Base-by-base conservation (phyloP, 1,140 invertebrate genomes). In the Drosophila nigrodunni region DNA sequence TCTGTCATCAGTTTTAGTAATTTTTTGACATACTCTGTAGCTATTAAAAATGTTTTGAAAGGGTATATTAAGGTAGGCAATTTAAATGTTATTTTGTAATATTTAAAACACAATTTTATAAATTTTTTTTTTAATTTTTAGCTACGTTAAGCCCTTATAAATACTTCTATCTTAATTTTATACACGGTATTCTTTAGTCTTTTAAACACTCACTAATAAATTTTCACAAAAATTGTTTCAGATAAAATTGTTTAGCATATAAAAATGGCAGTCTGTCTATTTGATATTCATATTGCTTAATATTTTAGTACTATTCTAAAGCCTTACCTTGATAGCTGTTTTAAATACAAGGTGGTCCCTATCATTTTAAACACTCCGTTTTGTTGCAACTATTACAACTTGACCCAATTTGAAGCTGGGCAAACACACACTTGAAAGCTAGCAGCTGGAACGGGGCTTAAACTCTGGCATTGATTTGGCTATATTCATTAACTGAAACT, bases 231-330 rank as follows among this genome's bases (percentile, higher is more conserved):
- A 86, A 87, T 82, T 87, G 82, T 62, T 71, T 79, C 73, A 71
- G 69, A 65, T 75, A 75, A 76, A 82, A 78, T 62, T 78, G 82
- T 87, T 86, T 87, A 82, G 59, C 47, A 43, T 30, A 34, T 58
- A 41, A 68, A 65, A 69, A 70, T 35, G 71, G 65, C 52, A 78
- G 37, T 59, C 8, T 11, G 52, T 41, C 52, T 35, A 85, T 71
- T 82, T 69, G 50, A 67, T 6, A 30, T 49, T 21, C 18, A 49
- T 25, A 25, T 49, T 25, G 6, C 21, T 49, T 30, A 21, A 8
- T 13, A 13, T n/a, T 30, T 52, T 30, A 52, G 25, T 30, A 13
- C 25, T 52, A 2, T 10, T 10, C n/a, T 34, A n/a, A 52, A 52
- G 4, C 49, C 5, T 25, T 11, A 0, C 6, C 2, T 46, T 34